phyloP scores from a whole-genome alignment of 2,113 vertebrate genomes.

The Coptodon rendalli region DNA sequence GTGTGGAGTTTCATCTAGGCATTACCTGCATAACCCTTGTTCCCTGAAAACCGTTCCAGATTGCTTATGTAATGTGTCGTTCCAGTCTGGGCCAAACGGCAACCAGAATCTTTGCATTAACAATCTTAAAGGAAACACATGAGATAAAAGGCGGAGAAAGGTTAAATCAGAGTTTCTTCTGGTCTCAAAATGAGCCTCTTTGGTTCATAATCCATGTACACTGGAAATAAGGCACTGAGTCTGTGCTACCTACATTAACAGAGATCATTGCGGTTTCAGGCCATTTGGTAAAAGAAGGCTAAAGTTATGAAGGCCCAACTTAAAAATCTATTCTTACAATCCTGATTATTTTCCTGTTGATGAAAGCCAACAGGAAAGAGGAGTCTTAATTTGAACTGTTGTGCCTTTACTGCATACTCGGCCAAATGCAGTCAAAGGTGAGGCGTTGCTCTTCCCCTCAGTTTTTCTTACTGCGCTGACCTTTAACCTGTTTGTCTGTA shows the following conservation, averaged over 20 bases:
- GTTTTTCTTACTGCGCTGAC: background rate
- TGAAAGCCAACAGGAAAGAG: background rate
- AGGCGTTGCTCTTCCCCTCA: background rate
- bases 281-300: background rate
- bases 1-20: background rate
- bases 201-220: background rate
- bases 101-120: fast-evolving
- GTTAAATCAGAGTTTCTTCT: background rate
- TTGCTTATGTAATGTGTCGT: background rate
- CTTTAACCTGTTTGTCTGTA: background rate
- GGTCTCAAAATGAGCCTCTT: background rate
- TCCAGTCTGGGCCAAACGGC: background rate
- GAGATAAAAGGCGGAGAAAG: background rate
- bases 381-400: background rate
- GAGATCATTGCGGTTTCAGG: background rate
- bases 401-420: fast-evolving
- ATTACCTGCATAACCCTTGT: background rate
- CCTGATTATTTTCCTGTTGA: background rate
- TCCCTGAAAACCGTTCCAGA: background rate
- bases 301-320: background rate
- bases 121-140: background rate
- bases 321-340: background rate
- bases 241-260: background rate
- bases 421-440: background rate
- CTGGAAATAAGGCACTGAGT: background rate